Evolutionary conservation across 2,797 vertebrate species (phyloP), one percentile per base, ranked within the genome.

Genomic region (Rhynchonycteris naso): DNA sequence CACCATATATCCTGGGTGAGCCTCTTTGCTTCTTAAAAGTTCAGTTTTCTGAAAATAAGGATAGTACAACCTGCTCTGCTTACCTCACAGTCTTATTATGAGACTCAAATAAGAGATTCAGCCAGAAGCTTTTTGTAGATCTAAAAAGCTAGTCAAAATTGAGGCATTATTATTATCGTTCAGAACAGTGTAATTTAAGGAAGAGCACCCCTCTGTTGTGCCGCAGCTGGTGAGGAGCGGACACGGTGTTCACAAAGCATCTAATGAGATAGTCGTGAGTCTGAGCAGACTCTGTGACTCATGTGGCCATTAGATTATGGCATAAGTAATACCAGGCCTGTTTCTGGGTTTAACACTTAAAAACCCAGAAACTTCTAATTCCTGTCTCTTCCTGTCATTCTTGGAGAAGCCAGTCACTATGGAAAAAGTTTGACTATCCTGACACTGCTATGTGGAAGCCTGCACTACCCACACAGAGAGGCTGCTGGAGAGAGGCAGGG

Each of bases 81-180:
- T 72, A 90, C 59, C 76, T 95, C 65, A 50, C 33, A 50, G 68
- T 58, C 78, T 83, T 74, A 58, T 65, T 71, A 56, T 63, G 69
- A 94, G 38, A 38, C 56, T 63, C 47, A 90, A 65, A 58, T 79
- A 87, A 89, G 81, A 59, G 65, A 79, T 50, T 33, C 33, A 90
- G 54, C 76, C n/a, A 21, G 59, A 92, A 63, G 63, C 50, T 88
- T 56, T 89, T 71, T 28, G 52, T 80, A 88, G 83, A 91, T 80
- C 80, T 95, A 75, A 93, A 95, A 66, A 76, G 74, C 71, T 52
- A 92, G 83, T 58, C 71, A 69, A 90, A 93, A 96, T 47, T 35
- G 72, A 91, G 56, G 63, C n/a, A 71, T 81, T 65, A 80, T 69
- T 65, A 76, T 80, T 24, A 88, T 47, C 24, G 1, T 72, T 13